Evolutionary conservation across 2,888 invertebrate genomes (phyloP).

Genomic region (Steinernema scapterisci): DNA sequence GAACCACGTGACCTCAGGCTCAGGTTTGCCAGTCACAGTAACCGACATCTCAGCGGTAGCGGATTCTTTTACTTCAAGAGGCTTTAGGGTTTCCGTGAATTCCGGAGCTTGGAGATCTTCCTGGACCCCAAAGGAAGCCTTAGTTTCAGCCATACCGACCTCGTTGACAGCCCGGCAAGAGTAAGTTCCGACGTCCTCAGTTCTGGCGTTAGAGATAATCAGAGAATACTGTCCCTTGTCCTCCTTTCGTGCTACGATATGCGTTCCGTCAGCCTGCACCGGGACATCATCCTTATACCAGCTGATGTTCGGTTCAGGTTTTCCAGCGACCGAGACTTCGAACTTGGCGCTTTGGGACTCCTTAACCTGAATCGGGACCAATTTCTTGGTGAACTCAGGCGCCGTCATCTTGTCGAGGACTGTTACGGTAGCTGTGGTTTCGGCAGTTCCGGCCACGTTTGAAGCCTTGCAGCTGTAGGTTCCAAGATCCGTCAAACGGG

Average conservation of each 20-base stretch:
- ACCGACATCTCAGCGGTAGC: slow-evolving; percentile 49
- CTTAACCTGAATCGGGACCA: slow-evolving; percentile 80
- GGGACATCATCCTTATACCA: slow-evolving; percentile 80
- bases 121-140: slow-evolving; percentile 35
- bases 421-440: slow-evolving; percentile 51
- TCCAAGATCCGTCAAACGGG: slow-evolving; percentile 90
- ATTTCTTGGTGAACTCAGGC: slow-evolving; percentile 61
- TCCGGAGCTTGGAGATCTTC: slow-evolving; percentile 39
- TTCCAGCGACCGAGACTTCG: slow-evolving; percentile 46
- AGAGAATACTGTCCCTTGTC: slow-evolving; percentile 72
- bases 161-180: slow-evolving; percentile 90
- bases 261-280: slow-evolving; percentile 71
- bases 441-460: slow-evolving; percentile 52
- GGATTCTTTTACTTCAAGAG: slow-evolving; percentile 42
- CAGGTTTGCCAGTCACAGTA: slow-evolving; percentile 34
- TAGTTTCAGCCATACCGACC: slow-evolving; percentile 73
- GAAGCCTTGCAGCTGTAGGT: slow-evolving; percentile 89
- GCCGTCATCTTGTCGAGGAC: slow-evolving; percentile 48
- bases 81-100: slow-evolving; percentile 45
- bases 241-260: neutral
- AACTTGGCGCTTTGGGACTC: slow-evolving; percentile 80
- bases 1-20: slow-evolving; percentile 59
- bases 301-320: slow-evolving; percentile 57
- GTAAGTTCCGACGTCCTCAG: slow-evolving; percentile 91
- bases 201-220: slow-evolving; percentile 91